A percentile compares a stretch with the other conserved stretches of the same genome.
Conservation (phyloP, 2,113 vertebrate genomes). For the Nyctereutes procyonoides region DNA sequence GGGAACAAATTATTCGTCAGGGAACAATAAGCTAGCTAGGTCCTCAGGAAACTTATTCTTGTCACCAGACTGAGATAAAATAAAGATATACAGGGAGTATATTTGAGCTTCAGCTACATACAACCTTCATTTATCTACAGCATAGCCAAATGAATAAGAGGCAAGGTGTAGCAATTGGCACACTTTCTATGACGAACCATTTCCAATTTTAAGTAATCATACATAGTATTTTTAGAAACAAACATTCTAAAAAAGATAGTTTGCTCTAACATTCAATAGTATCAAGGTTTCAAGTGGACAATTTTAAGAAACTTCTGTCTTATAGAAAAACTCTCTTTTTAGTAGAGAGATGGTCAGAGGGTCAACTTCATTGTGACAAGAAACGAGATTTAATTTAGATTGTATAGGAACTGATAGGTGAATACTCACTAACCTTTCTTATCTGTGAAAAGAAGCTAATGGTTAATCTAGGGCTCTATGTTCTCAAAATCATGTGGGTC, state of each 20-base stretch:
- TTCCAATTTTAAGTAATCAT: neutral
- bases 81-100: neutral
- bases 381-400: constrained; percentile 27
- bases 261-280: neutral
- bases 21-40: neutral
- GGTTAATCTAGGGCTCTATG: neutral
- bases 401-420: neutral
- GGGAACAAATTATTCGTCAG: neutral
- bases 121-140: neutral
- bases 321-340: neutral
- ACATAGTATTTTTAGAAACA: neutral
- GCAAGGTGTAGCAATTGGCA: neutral
- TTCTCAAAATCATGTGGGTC: neutral
- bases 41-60: neutral
- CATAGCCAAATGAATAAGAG: neutral
- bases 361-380: neutral
- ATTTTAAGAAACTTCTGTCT: neutral
- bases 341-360: neutral
- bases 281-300: neutral
- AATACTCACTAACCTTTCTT: constrained; percentile 1
- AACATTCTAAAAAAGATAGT: neutral
- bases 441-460: neutral
- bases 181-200: neutral
- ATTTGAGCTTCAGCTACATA: neutral
- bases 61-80: neutral